These are phyloP conservation scores for Delichon dasypus DNA, from an alignment of 2,797 vertebrate species.

Conservation along the genomic window DNA sequence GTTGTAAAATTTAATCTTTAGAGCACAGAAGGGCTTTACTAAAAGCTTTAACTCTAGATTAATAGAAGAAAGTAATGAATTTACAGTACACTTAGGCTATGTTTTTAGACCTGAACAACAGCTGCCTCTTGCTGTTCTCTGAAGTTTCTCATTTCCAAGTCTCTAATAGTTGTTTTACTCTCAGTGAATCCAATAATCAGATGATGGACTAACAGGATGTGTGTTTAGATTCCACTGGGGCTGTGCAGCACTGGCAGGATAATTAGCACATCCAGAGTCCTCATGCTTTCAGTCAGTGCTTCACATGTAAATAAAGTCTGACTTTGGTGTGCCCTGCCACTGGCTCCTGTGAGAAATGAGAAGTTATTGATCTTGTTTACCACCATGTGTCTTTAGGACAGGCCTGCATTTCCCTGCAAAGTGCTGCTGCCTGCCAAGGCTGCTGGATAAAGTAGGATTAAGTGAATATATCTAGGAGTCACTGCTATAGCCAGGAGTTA, in stretches of 20 bases:
- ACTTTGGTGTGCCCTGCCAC: neutral
- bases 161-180: neutral
- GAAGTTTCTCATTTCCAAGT: neutral
- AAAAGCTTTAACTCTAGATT: neutral
- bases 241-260: neutral
- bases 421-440: neutral
- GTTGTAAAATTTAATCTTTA: neutral
- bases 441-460: constrained; percentile 52
- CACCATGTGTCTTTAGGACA: neutral
- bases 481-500: constrained; percentile 30
- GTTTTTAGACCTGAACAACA: neutral
- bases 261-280: neutral
- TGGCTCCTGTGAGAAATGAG: neutral
- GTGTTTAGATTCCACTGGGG: neutral
- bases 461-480: constrained; percentile 6
- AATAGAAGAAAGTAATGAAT: neutral
- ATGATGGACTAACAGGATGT: neutral
- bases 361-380: constrained; percentile 16
- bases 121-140: neutral
- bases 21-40: neutral
- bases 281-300: neutral
- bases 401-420: constrained; percentile 8
- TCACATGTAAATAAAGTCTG: neutral
- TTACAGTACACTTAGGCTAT: neutral
- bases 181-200: neutral